Percentiles rank a stretch among this genome's conserved stretches.
Evolutionary conservation across 2,888 invertebrate genomes (phyloP).

Genomic region (Pharmacophagus antenor): DNA sequence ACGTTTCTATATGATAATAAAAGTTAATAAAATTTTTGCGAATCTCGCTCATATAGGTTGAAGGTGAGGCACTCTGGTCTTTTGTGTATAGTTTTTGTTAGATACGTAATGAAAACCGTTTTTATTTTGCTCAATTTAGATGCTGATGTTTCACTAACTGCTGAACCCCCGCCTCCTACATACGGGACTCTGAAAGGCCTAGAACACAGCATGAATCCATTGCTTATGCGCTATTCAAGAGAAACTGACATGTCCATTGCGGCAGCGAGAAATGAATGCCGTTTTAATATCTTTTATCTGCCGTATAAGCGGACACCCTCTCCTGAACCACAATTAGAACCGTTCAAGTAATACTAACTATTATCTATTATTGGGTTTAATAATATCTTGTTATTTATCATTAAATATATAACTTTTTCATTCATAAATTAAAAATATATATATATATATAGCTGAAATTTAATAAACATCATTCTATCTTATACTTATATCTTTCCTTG

Average conservation of each 20-base stretch:
- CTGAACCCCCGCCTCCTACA: slow-evolving; percentile 83
- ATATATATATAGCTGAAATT: too few species aligned
- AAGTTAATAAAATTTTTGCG: slow-evolving; percentile 21
- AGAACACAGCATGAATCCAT: slow-evolving; percentile 96
- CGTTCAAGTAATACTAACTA: slow-evolving; percentile 78
- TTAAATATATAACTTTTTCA: background rate
- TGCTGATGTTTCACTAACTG: slow-evolving; percentile 76
- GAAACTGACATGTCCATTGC: slow-evolving; percentile 95
- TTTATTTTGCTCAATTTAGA: slow-evolving; percentile 44
- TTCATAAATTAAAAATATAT: too few species aligned
- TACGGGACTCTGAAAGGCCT: slow-evolving; percentile 93
- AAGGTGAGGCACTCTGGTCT: slow-evolving; percentile 11
- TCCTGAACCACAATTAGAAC: slow-evolving; percentile 83
- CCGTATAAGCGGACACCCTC: slow-evolving; percentile 67
- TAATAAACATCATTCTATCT: too few species aligned
- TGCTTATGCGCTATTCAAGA: slow-evolving; percentile 92
- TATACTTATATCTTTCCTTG: too few species aligned
- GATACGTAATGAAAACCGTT: background rate
- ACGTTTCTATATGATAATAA: slow-evolving; percentile 28
- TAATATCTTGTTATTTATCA: background rate
- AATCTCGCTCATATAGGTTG: slow-evolving; percentile 2
- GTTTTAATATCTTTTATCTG: slow-evolving; percentile 87
- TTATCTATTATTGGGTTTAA: background rate
- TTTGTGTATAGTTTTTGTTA: slow-evolving; percentile 16
- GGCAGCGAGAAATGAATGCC: slow-evolving; percentile 88